Evolutionary conservation across 2,888 invertebrate species (phyloP).

Genomic region (Ennomos quercinarius): DNA sequence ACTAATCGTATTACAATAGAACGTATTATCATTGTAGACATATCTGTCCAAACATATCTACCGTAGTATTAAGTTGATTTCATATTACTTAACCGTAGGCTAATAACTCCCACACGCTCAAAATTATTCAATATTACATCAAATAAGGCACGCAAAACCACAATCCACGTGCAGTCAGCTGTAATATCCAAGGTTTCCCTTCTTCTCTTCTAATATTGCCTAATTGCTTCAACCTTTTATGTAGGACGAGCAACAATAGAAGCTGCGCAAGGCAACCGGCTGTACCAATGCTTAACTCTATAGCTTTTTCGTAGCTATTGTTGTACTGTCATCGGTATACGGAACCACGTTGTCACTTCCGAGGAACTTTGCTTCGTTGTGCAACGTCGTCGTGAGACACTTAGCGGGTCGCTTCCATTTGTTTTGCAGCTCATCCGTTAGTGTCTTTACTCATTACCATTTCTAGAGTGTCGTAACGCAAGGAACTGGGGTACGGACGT

Average conservation of each 20-base stretch:
- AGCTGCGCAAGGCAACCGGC: slow-evolving; percentile 55
- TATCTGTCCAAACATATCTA: too few species aligned
- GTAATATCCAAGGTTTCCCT: slow-evolving; percentile 64
- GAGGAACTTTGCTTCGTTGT: slow-evolving; percentile 59
- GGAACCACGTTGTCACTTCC: slow-evolving; percentile 69
- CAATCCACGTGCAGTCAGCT: slow-evolving; percentile 39
- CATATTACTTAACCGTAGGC: slow-evolving; percentile 11
- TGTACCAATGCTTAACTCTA: slow-evolving; percentile 58
- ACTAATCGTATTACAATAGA: slow-evolving; percentile 33
- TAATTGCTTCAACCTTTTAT: slow-evolving; percentile 73
- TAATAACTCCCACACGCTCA: slow-evolving; percentile 26
- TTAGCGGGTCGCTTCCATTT: slow-evolving; percentile 56
- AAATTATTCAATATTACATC: slow-evolving; percentile 41
- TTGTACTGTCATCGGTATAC: slow-evolving; percentile 55
- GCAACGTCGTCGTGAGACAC: slow-evolving; percentile 60
- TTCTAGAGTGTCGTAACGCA: slow-evolving; percentile 54
- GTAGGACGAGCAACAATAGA: slow-evolving; percentile 68
- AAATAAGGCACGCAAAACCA: slow-evolving; percentile 39
- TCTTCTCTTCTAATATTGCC: slow-evolving; percentile 65
- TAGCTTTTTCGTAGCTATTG: slow-evolving; percentile 65
- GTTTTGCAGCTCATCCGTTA: slow-evolving; percentile 54
- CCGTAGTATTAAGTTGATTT: slow-evolving; percentile 4
- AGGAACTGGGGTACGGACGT: slow-evolving; percentile 55
- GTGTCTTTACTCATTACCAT: slow-evolving; percentile 59
- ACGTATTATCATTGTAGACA: not conserved